phyloP scores from a whole-genome alignment of 1,140 invertebrate species.

The Cecropterus lyciades region DNA sequence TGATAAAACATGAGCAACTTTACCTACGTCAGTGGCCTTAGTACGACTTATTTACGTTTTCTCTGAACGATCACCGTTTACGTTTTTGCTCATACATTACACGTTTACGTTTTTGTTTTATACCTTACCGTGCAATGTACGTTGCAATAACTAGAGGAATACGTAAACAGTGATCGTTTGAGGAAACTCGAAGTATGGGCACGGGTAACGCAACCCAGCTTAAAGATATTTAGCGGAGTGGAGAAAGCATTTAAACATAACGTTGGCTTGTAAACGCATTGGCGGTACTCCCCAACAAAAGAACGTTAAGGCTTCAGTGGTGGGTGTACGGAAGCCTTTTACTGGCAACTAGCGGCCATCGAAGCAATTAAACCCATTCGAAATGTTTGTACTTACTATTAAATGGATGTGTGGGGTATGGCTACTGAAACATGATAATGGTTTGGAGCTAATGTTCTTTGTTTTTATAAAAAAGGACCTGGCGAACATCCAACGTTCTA shows the following conservation, averaged over 20 bases:
- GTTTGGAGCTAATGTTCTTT: slow-evolving; percentile 2
- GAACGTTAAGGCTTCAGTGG: slow-evolving; percentile 4
- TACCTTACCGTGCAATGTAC: too few relatives aligned
- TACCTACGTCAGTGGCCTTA: too few relatives aligned
- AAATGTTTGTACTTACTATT: slow-evolving; percentile 11
- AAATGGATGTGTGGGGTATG: neutral
- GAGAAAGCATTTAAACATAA: slow-evolving; percentile 13
- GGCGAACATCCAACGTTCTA: neutral
- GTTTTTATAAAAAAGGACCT: slow-evolving; percentile 9
- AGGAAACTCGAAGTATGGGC: too few relatives aligned
- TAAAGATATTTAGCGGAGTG: neutral
- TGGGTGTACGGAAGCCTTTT: slow-evolving; percentile 9
- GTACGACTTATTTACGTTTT: too few relatives aligned
- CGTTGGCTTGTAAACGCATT: slow-evolving; percentile 1
- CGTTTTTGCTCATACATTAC: too few relatives aligned
- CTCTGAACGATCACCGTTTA: too few relatives aligned
- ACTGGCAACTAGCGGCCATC: slow-evolving; percentile 6
- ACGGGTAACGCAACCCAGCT: neutral
- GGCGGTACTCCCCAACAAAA: slow-evolving; percentile 7
- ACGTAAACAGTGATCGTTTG: too few relatives aligned
- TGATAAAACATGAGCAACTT: too few relatives aligned
- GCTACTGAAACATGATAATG: slow-evolving; percentile 1
- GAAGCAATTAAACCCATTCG: slow-evolving; percentile 28
- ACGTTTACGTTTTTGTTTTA: too few relatives aligned
- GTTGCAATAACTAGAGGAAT: too few relatives aligned